Evolutionary conservation across 2,797 vertebrate species (phyloP), one percentile per base, ranked within the genome.

Genomic region (Rhodeus uyekii): DNA sequence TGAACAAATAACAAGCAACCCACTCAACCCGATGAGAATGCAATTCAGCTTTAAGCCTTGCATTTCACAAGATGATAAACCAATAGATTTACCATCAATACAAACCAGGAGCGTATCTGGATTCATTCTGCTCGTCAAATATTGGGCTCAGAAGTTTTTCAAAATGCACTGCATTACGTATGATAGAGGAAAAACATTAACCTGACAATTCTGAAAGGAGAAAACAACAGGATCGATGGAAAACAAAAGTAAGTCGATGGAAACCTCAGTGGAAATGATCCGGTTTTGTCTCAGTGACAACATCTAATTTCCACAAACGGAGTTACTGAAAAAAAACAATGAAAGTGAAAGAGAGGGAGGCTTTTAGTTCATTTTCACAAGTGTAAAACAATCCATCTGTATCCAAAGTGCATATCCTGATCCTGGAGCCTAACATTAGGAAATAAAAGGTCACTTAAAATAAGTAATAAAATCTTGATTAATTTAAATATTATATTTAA

Each of bases 1-100:
- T 44, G 73, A 75, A 76, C 38, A 69, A 76, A 67, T 53, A 61
- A 80, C 58, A 69, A 82, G 80, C 63, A 68, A 14, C 61, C 80
- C 80, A 82, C 80, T 81, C 79, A 39, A 46, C 29, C 44, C 24
- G 46, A 58, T 6, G 55, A 27, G 55, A 14, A 27, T 16, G 13
- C 3, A 24, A 8, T 38, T 65, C 2, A 65, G 18, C 42, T 32
- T 46, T 46, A 18, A 19, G 24, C 4, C 67, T 19, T 19, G 32
- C 24, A 32, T 6, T 19, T 48, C 42, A 44, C 39, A 10, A 32
- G n/a, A 48, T 34, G 5, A n/a, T 32, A 14, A n/a, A n/a, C 10
- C 18, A 1, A 72, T 8, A 29, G 42, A 46, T 5, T 18, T 46
- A 9, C 24, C 24, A 18, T 44, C 67, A 19, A 24, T 27, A 24